Base-by-base conservation (phyloP, 2,797 vertebrate species). In the Halcyon smyrnensis region DNA sequence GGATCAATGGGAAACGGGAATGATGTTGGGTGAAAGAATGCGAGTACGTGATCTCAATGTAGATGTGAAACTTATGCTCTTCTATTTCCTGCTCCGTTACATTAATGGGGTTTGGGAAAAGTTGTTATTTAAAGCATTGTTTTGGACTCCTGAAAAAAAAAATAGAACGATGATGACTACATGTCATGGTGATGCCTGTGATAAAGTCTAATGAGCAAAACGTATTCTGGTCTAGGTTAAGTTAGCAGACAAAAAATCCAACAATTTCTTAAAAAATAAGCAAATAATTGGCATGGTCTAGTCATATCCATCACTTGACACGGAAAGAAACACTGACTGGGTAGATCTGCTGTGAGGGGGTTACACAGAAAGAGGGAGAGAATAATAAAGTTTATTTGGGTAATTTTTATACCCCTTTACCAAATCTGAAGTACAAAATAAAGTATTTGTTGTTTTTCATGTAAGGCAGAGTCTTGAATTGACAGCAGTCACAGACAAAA, bases 111-210 rank as follows among this genome's bases (percentile, higher is more conserved):
- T 11, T 86, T 39, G 50, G 24, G 51, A 59, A 54, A 19, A 54
- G 53, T 32, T 20, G 53, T 34, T 88, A 48, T 25, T 87, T 41
- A 64, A 93, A 79, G 41, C 19, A n/a, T 43, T 54, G 32, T 25
- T 87, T 68, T 43, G 34, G 60, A 39, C 17, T 73, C 20, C 19
- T 25, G 17, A 69, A 68, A 9, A 41, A 10, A 84, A 18, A 69
- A 79, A 53, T 0, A 15, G 14, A 16, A 5, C 6, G 17, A 53
- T 7, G 9, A 57, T 0, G 2, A 84, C 5, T 43, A 65, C 20
- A 8, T 4, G 15, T 46, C 11, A 9, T 2, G 12, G 30, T 37
- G 50, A 76, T 34, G 43, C 30, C n/a, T 21, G 18, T 2, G 21
- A 53, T 27, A 56, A 48, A 60, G 30, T 32, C 30, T 6, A 56